These are phyloP conservation scores for Stegophylla sp. DNA, from an alignment of 2,888 invertebrate genomes.

Conservation along the genomic window DNA sequence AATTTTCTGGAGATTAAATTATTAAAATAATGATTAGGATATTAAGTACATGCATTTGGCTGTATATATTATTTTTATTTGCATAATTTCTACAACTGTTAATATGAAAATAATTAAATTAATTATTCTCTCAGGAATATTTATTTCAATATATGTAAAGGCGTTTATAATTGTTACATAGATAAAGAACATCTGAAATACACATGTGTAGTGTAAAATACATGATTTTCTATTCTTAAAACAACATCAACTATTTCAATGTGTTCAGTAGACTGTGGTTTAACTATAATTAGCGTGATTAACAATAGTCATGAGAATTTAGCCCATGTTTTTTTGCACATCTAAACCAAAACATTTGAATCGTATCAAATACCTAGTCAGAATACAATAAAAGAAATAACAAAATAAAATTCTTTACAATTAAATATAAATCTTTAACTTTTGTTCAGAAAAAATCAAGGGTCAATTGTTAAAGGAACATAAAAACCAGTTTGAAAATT, in stretches of 20 bases:
- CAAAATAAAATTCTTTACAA: not conserved
- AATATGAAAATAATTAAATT: constrained; percentile 21
- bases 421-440: not conserved
- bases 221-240: constrained; percentile 46
- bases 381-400: not conserved
- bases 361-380: constrained; percentile 1
- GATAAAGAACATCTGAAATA: constrained; percentile 26
- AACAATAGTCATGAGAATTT: constrained; percentile 28
- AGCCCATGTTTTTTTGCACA: constrained; percentile 26
- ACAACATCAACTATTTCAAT: constrained; percentile 41
- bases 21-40: not conserved
- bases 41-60: not conserved
- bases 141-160: constrained; percentile 27
- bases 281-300: constrained; percentile 50
- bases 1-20: too few species aligned
- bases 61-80: not conserved
- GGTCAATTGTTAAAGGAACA: too few species aligned
- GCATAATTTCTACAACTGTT: not conserved
- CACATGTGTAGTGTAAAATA: constrained; percentile 1
- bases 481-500: too few species aligned
- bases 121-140: not conserved
- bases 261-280: constrained; percentile 48
- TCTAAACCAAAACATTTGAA: constrained; percentile 1
- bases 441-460: not conserved
- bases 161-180: constrained; percentile 3